Evolutionary conservation across 2,888 invertebrate genomes (phyloP).

Genomic region (Malthinus flaveolus): DNA sequence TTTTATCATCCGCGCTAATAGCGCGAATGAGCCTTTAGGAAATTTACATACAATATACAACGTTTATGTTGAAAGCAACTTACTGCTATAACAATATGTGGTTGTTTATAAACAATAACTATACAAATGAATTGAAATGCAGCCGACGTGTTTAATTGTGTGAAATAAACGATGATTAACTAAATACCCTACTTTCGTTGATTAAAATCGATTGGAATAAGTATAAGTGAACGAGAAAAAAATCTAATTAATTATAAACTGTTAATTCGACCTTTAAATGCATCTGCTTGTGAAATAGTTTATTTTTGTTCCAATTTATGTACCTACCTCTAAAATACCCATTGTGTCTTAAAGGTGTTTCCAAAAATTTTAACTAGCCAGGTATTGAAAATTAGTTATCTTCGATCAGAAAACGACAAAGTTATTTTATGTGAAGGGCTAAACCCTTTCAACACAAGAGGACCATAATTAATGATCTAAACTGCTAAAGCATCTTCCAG

Average conservation of each 20-base stretch:
- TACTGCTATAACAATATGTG: too few species aligned
- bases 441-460: slow-evolving; percentile 33
- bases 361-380: slow-evolving; percentile 27
- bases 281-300: slow-evolving; percentile 6
- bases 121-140: background rate
- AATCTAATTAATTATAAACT: slow-evolving; percentile 1
- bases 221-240: background rate
- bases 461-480: slow-evolving; percentile 33
- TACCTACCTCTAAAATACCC: slow-evolving; percentile 14
- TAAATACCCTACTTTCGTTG: slow-evolving; percentile 2
- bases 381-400: slow-evolving; percentile 30
- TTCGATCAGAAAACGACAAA: slow-evolving; percentile 19
- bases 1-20: too few species aligned
- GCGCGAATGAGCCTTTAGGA: too few species aligned
- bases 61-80: too few species aligned
- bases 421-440: slow-evolving; percentile 25
- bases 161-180: slow-evolving; percentile 3
- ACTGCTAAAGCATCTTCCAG: slow-evolving; percentile 30
- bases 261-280: background rate
- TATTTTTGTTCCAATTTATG: slow-evolving; percentile 11
- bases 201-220: slow-evolving; percentile 2
- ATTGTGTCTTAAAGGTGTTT: slow-evolving; percentile 26
- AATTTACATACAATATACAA: too few species aligned
- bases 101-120: too few species aligned
- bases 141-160: slow-evolving; percentile 4